Evolutionary conservation across 2,113 vertebrate species (phyloP).

Genomic region (Psilopsiagon aurifrons): DNA sequence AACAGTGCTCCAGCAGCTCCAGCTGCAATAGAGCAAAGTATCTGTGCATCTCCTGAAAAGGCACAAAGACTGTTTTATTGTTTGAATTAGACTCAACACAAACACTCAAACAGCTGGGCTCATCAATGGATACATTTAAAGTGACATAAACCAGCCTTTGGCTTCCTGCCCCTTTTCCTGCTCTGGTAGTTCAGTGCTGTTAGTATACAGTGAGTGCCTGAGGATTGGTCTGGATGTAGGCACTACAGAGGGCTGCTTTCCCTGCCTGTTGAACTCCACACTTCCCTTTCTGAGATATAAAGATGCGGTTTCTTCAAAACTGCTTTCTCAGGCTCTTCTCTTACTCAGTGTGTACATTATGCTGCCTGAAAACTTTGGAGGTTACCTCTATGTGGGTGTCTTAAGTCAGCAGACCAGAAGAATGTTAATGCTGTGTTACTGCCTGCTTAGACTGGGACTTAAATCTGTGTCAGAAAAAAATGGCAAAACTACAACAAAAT

Average conservation of each 20-base stretch:
- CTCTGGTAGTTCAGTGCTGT: not conserved
- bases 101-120: not conserved
- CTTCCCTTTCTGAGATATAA: not conserved
- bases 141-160: not conserved
- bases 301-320: not conserved
- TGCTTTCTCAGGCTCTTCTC: slow-evolving; percentile 1
- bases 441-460: not conserved
- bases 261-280: not conserved
- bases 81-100: slow-evolving; percentile 1
- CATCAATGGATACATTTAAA: not conserved
- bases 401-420: slow-evolving; percentile 2
- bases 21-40: not conserved
- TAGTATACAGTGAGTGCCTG: not conserved
- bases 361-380: not conserved
- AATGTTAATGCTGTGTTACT: slow-evolving; percentile 19
- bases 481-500: not conserved
- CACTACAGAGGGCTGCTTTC: not conserved
- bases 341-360: not conserved
- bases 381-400: not conserved
- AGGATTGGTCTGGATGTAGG: not conserved
- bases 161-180: not conserved
- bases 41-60: not conserved
- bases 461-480: not conserved
- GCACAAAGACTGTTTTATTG: not conserved
- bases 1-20: not conserved